Evolutionary conservation across 2,113 vertebrate species (phyloP).

Genomic region (Mus pahari): DNA sequence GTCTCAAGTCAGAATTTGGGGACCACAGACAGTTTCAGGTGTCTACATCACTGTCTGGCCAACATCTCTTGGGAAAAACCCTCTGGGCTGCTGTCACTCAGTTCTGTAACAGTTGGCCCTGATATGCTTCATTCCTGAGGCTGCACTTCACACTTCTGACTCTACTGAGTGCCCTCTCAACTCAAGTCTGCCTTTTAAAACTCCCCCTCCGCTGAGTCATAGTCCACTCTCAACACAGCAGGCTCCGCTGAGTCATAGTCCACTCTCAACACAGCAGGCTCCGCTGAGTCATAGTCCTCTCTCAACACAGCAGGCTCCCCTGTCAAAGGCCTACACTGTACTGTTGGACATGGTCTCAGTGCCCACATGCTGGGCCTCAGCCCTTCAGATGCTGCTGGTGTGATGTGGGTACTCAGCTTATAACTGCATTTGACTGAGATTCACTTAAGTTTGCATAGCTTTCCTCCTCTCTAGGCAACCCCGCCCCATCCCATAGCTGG

Average conservation of each 20-base stretch:
- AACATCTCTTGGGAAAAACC: background rate
- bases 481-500: rapidly evolving
- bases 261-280: rapidly evolving
- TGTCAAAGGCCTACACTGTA: rapidly evolving
- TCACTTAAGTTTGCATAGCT: background rate
- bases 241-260: too few relatives aligned
- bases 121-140: background rate
- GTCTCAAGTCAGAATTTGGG: background rate
- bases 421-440: background rate
- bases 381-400: background rate
- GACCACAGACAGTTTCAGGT: background rate
- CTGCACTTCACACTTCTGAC: background rate
- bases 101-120: too few relatives aligned
- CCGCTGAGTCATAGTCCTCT: background rate
- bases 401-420: background rate
- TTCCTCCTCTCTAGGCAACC: background rate
- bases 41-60: rapidly evolving
- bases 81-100: rapidly evolving
- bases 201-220: background rate
- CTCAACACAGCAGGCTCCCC: too few relatives aligned
- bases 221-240: too few relatives aligned
- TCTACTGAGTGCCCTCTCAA: background rate
- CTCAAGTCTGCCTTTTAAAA: background rate
- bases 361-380: rapidly evolving
- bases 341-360: rapidly evolving